Evolutionary conservation across 2,797 vertebrate genomes (phyloP).

Genomic region (Anguilla pacifica): DNA sequence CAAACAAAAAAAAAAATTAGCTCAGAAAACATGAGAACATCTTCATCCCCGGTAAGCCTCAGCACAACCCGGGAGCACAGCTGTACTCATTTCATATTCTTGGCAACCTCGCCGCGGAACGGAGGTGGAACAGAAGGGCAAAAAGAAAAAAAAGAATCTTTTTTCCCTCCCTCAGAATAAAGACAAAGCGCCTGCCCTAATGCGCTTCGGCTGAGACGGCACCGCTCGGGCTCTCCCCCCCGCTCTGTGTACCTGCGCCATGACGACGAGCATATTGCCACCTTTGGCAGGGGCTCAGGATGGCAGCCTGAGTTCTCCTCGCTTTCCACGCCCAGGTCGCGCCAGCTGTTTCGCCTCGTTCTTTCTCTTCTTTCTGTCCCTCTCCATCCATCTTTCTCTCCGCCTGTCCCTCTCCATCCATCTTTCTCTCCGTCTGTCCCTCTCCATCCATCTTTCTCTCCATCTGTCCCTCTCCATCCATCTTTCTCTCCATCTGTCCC

Average conservation of each 20-base stretch:
- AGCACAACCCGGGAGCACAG: conserved; percentile 43
- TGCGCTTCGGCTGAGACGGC: conserved; percentile 33
- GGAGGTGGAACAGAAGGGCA: conserved; percentile 9
- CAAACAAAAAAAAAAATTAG: too few relatives aligned
- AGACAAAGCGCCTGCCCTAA: conserved; percentile 43
- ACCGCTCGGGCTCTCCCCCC: conserved; percentile 22
- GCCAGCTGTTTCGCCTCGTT: conserved; percentile 67
- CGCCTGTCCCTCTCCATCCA: conserved; percentile 17
- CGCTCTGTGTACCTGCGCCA: conserved; percentile 42
- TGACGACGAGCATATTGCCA: conserved; percentile 47
- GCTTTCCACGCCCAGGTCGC: conserved; percentile 53
- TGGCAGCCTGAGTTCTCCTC: conserved; percentile 54
- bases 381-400: not conserved
- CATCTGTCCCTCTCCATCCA: too few relatives aligned
- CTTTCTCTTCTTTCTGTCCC: not conserved
- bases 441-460: too few relatives aligned
- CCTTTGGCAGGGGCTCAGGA: conserved; percentile 47
- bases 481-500: too few relatives aligned
- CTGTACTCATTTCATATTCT: conserved; percentile 43
- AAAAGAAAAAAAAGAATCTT: conserved; percentile 24
- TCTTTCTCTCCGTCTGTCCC: not conserved
- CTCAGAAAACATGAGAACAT: not conserved
- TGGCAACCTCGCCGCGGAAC: conserved; percentile 41
- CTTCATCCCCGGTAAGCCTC: conserved; percentile 44
- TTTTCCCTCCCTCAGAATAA: conserved; percentile 38